Evolutionary conservation across 2,113 vertebrate genomes (phyloP), one percentile per base, ranked within the genome.

Genomic region (Pteronura brasiliensis): DNA sequence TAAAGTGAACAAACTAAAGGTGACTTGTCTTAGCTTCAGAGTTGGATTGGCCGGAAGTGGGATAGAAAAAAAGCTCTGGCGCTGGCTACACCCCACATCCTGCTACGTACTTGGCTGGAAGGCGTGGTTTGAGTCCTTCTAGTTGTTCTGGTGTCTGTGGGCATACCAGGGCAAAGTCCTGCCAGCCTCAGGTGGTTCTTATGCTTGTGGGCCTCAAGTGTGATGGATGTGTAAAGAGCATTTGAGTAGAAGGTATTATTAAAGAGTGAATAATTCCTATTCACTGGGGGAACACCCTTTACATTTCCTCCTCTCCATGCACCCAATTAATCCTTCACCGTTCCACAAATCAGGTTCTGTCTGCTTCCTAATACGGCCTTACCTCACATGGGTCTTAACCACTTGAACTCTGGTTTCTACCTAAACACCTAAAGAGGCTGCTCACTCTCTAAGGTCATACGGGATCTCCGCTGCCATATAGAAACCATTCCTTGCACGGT

Each of bases 211-310:
- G 52, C 55, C 63, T 83, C 76, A 1, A 77, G 67, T 44, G 12
- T 49, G 77, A 88, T 49, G 81, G 77, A 72, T 10, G 42, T 61
- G 17, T 9, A 34, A 39, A 52, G 25, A 69, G 27, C 49, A 34
- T 82, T 39, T 59, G 25, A 92, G 18, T 74, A 11, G 61, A 59
- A 83, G 71, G 29, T 39, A 3, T 57, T 81, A 44, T 74, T 80
- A 61, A 92, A 52, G 84, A 83, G 14, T 69, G 84, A 31, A 77
- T 72, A 77, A 77, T 77, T 76, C 74, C 74, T 77, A 31, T 31
- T 77, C 74, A 31, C 74, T 77, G 47, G 79, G 11, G 85, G 6
- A n/a, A 42, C 6, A 29, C 10, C 44, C 67, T 95, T 82, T 81
- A 1, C 31, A 27, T 65, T 59, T 39, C 49, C 12, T 81, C 7